Evolutionary conservation across 2,888 invertebrate species (phyloP).

Genomic region (Stenchaetothrips biformis): DNA sequence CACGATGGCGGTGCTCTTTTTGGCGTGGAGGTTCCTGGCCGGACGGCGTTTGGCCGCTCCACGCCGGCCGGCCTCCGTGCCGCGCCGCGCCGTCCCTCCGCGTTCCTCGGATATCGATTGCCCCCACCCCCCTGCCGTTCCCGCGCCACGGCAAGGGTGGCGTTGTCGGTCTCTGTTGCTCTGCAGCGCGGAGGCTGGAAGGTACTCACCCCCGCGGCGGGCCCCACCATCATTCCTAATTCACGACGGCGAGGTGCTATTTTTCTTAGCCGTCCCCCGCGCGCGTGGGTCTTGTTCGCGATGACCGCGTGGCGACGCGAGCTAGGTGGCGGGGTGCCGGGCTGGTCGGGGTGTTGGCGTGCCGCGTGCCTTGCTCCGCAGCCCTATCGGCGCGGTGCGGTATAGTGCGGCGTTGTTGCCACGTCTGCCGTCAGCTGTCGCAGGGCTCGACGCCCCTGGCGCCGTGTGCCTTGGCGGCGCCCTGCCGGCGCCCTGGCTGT

Average conservation of each 20-base stretch:
- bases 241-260: not conserved
- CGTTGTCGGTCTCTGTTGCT: too few species aligned
- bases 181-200: not conserved
- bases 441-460: not conserved
- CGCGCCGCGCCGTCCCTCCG: not conserved
- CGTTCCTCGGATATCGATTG: slow-evolving; percentile 6
- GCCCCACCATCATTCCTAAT: not conserved
- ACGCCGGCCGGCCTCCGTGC: not conserved
- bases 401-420: not conserved
- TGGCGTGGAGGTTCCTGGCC: not conserved
- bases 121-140: not conserved
- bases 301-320: too few species aligned
- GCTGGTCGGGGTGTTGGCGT: too few species aligned
- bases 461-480: too few species aligned
- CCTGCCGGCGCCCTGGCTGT: too few species aligned
- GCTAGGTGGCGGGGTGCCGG: too few species aligned
- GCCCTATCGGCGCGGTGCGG: not conserved
- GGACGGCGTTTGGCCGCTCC: not conserved
- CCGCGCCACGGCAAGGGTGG: too few species aligned
- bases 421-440: slow-evolving; percentile 9
- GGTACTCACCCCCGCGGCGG: not conserved
- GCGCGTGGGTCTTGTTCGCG: too few species aligned
- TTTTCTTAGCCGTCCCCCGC: too few species aligned
- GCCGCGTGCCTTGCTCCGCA: not conserved
- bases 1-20: not conserved